Evolutionary conservation across 2,113 vertebrate genomes (phyloP).

Genomic region (Hirundichthys speculiger): DNA sequence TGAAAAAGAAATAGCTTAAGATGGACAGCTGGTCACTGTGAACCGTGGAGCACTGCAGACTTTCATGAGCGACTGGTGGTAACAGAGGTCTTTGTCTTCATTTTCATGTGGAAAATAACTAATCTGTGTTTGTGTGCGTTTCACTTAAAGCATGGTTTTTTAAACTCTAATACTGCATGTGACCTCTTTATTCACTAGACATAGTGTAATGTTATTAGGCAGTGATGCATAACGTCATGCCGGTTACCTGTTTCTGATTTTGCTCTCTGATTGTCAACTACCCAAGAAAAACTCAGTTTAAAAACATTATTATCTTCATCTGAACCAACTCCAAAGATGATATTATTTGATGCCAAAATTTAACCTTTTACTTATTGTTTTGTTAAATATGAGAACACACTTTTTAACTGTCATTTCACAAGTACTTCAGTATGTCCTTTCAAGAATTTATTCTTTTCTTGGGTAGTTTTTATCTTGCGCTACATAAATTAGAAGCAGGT

Average conservation of each 20-base stretch:
- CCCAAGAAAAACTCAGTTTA: slow-evolving; percentile 30
- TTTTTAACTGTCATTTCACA: neutral
- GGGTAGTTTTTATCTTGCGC: slow-evolving; percentile 13
- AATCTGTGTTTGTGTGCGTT: slow-evolving; percentile 16
- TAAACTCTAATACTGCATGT: slow-evolving; percentile 19
- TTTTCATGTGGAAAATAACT: slow-evolving; percentile 24
- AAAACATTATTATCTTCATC: too few relatives aligned
- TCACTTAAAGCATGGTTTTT: slow-evolving; percentile 43
- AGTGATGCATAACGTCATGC: neutral
- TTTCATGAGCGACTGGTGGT: slow-evolving; percentile 21
- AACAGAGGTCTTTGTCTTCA: slow-evolving; percentile 4
- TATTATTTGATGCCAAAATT: too few relatives aligned
- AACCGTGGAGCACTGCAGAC: slow-evolving; percentile 21
- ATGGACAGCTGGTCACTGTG: slow-evolving; percentile 6
- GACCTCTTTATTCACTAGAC: slow-evolving; percentile 7
- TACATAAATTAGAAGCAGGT: neutral
- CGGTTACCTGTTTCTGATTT: slow-evolving; percentile 2
- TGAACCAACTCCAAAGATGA: too few relatives aligned
- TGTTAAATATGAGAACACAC: neutral
- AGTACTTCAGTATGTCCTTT: neutral
- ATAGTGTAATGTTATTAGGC: neutral
- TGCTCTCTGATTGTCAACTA: neutral
- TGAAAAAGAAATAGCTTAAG: neutral
- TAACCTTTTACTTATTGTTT: too few relatives aligned
- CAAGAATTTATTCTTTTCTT: slow-evolving; percentile 4